These are phyloP conservation scores for Lacerta viridis DNA, from an alignment of 2,797 vertebrate genomes.

Conservation along the genomic window DNA sequence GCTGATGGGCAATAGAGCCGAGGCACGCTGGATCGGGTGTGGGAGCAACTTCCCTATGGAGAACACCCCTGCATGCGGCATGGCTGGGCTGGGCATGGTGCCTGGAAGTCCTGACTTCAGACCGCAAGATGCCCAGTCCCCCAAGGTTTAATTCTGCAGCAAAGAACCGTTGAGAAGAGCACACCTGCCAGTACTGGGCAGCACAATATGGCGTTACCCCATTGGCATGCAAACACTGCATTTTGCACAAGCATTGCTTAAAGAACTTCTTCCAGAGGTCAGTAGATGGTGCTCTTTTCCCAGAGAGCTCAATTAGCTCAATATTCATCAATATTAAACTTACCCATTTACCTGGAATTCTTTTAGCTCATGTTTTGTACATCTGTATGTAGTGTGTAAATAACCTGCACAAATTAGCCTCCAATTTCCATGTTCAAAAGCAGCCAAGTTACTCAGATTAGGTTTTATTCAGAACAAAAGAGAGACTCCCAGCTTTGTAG, in stretches of 20 bases:
- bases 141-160: not conserved
- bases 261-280: not conserved
- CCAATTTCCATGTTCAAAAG: not conserved
- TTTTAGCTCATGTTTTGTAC: not conserved
- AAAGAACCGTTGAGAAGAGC: not conserved
- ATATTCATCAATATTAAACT: too few species aligned
- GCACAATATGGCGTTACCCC: not conserved
- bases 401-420: not conserved
- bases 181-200: not conserved
- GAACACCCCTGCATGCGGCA: too few species aligned
- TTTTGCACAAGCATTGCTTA: not conserved
- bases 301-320: not conserved
- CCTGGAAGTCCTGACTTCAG: too few species aligned
- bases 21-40: too few species aligned
- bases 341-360: not conserved
- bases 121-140: too few species aligned
- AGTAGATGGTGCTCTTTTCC: conserved; percentile 22
- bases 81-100: too few species aligned
- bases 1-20: too few species aligned
- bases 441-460: not conserved
- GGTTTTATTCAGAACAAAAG: not conserved
- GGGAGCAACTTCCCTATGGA: too few species aligned
- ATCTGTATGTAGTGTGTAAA: not conserved
- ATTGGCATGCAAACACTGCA: not conserved
- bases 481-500: not conserved